Evolutionary conservation across 2,797 vertebrate genomes (phyloP), one percentile per base, ranked within the genome.

Genomic region (Tragelaphus eurycerus): DNA sequence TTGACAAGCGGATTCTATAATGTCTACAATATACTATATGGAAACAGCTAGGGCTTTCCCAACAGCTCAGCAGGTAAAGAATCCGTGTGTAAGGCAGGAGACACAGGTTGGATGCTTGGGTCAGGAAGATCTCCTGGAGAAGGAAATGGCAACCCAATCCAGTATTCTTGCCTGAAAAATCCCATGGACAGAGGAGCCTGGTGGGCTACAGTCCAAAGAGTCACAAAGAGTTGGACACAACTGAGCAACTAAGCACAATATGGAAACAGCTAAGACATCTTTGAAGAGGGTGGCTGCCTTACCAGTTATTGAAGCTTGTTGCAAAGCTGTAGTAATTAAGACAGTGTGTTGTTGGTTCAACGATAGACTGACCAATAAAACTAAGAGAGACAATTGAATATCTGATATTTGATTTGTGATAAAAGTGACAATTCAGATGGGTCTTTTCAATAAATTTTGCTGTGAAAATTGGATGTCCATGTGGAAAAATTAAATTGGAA

Each of bases 401-500:
- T 57, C 29, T 97, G 48, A 54, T 62, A 59, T 43, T 92, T 64
- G 19, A 48, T 86, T 86, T 92, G 84, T 87, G 50, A 55, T 15
- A 15, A 54, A 34, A 92, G 71, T 84, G 38, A 54, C 31, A 71
- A 71, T 94, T 93, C 62, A 13, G 7, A 25, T 64, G 48, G 46
- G 27, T 57, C 27, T 88, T 94, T 95, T 90, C 50, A 88, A 59
- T 78, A 76, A 84, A 86, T 4, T 64, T 76, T 46, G 17, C 27
- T 59, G 29, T 82, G 43, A 81, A 81, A 84, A 78, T 64, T 83
- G 48, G 43, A n/a, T 59, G 60, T 78, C 16, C 46, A 57, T 21
- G 31, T 84, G 71, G 76, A 62, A 96, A 96, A 96, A 60, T 71
- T 52, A 95, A 90, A 93, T 64, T 90, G 62, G 78, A 96, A 43